Base-by-base conservation (phyloP, 2,888 invertebrate genomes). In the Cacoxenus indagator region DNA sequence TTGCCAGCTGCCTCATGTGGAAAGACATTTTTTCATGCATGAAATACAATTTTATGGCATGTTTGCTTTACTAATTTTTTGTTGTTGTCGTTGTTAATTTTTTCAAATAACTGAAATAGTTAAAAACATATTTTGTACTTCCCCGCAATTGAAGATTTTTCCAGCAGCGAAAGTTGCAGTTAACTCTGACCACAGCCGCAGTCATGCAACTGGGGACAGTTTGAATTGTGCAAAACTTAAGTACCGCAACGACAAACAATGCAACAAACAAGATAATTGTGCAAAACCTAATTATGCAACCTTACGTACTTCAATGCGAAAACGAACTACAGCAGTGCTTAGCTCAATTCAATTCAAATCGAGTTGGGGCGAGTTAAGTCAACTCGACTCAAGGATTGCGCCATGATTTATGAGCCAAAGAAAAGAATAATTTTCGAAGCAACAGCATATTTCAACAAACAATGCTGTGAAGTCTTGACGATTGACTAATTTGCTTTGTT, bases 41-140 rank as follows among this genome's bases (percentile, higher is more conserved):
- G 51, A 51, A 22, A 51, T 65, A 69, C 71, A 73, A 59, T 70
- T 68, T 45, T 57, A 64, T 57, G 57, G 55, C 43, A 48, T 37
- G 43, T 43, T 70, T 62, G 64, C 64, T 43, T 22, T 69, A n/a
- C 64, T 45, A 55, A 4, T 2, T 14, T 9, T 4, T 5, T 68
- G 26, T 62, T 64, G 51, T 45, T 64, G 64, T 46, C 37, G 27
- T 27, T 67, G 26, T 45, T 31, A 51, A 51, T 22, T 51, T 51
- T 17, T 51, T 17, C 9, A 22, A 51, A 22, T 51, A 37, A 8
- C 14, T 37, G 2, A 37, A 14, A 37, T 37, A 37, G 8, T 37
- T 37, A n/a, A n/a, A n/a, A n/a, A n/a, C n/a, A n/a, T n/a, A n/a
- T n/a, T n/a, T n/a, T n/a, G n/a, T n/a, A n/a, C n/a, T n/a, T n/a